A percentile compares a stretch with the other conserved stretches of the same genome.
Evolutionary conservation across 2,888 invertebrate genomes (phyloP).

Genomic region (Drosophila cognata): DNA sequence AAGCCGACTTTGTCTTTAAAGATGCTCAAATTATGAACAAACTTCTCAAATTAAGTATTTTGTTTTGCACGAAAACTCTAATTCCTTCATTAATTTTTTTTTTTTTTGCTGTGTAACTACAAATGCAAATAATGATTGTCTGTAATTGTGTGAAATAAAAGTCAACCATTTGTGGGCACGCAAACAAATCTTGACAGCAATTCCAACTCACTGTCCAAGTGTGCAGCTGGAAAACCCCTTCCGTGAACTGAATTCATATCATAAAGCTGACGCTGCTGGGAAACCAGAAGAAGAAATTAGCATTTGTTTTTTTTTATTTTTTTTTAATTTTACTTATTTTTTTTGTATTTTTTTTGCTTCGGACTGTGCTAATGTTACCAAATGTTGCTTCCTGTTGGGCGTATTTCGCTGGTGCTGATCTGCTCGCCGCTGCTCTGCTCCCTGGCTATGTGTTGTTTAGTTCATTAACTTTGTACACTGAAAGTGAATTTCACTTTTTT

Average conservation of each 20-base stretch:
- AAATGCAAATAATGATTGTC: constrained; percentile 59
- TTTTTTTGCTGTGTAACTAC: constrained; percentile 3
- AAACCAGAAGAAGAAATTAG: constrained; percentile 63
- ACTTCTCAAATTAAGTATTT: neutral
- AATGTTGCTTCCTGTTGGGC: constrained; percentile 56
- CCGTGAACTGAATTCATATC: constrained; percentile 72
- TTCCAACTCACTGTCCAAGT: constrained; percentile 7
- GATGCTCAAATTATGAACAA: neutral
- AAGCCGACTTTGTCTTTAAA: neutral
- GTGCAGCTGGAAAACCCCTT: constrained; percentile 9
- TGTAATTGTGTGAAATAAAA: constrained; percentile 80
- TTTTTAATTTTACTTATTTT: neutral
- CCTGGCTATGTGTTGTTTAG: constrained; percentile 38
- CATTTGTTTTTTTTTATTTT: constrained; percentile 41
- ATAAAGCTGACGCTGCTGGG: constrained; percentile 51
- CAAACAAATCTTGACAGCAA: constrained; percentile 58
- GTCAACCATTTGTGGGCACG: constrained; percentile 75
- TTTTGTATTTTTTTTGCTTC: constrained; percentile 35
- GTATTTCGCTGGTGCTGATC: constrained; percentile 8
- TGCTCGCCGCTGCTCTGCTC: constrained; percentile 3
- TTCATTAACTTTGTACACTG: constrained; percentile 69
- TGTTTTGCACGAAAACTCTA: neutral
- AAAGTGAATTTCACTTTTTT: constrained; percentile 74
- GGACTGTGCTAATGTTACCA: constrained; percentile 71
- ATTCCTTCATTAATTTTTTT: neutral